phyloP scores from a whole-genome alignment of 2,113 vertebrate species.

The Pterocles orientalis region DNA sequence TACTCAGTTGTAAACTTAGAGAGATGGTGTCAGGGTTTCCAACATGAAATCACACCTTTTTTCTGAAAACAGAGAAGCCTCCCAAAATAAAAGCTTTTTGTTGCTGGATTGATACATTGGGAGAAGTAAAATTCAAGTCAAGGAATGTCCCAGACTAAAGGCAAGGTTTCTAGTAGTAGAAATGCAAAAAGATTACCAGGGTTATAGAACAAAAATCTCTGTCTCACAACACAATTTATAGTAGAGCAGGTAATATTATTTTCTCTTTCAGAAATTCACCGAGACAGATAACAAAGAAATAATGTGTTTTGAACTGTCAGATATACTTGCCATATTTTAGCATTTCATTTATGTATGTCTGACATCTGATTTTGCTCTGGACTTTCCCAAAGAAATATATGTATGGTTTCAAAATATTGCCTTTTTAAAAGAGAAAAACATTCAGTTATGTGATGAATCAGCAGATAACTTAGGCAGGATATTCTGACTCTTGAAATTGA shows the following conservation, averaged over 20 bases:
- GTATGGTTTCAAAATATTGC: neutral
- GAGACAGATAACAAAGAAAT: neutral
- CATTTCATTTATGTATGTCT: neutral
- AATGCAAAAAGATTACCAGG: neutral
- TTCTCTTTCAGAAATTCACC: conserved; percentile 14
- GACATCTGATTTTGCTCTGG: conserved; percentile 16
- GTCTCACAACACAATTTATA: conserved; percentile 26
- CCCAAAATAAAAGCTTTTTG: conserved; percentile 28
- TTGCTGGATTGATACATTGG: conserved; percentile 26
- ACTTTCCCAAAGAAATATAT: neutral
- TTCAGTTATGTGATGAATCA: neutral
- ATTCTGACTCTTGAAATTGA: neutral
- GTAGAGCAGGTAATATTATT: conserved; percentile 31
- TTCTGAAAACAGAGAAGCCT: neutral
- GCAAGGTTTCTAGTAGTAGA: neutral
- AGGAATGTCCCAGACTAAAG: neutral
- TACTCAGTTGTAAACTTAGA: neutral
- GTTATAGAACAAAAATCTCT: conserved; percentile 7
- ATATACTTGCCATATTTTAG: neutral
- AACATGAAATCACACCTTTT: neutral
- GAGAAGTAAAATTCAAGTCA: conserved; percentile 40
- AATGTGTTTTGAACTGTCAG: conserved; percentile 16
- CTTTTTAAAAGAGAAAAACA: neutral
- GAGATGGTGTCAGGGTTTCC: conserved; percentile 22
- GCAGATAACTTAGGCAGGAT: neutral